Evolutionary conservation across 2,888 invertebrate genomes (phyloP).

Genomic region (Gasteruption jaculator): DNA sequence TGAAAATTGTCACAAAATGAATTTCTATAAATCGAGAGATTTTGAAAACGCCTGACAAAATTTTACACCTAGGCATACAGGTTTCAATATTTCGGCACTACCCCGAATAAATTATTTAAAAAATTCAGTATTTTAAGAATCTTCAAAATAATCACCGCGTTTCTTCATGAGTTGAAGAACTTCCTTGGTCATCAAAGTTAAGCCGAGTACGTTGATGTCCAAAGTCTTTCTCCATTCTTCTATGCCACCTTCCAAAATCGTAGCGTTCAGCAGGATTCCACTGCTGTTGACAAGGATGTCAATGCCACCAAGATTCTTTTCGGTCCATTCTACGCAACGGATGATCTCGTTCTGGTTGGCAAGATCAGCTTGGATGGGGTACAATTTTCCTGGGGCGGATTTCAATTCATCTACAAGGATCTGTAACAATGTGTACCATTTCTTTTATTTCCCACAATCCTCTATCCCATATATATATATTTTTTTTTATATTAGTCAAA

Average conservation of each 20-base stretch:
- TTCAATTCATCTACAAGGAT: conserved; percentile 28
- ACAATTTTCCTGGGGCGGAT: conserved; percentile 38
- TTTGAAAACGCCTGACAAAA: too few relatives aligned
- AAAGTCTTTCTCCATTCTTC: conserved; percentile 29
- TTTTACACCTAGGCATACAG: too few relatives aligned
- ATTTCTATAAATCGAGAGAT: too few relatives aligned
- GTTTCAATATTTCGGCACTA: too few relatives aligned
- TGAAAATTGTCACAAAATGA: too few relatives aligned
- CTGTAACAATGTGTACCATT: conserved; percentile 13
- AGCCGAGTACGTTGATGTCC: conserved; percentile 28
- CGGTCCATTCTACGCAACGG: conserved; percentile 54
- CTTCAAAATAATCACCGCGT: conserved; percentile 21
- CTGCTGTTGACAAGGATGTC: conserved; percentile 60
- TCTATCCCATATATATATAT: too few relatives aligned
- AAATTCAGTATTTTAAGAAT: too few relatives aligned
- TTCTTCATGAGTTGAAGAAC: conserved; percentile 29
- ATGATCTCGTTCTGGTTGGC: conserved; percentile 53
- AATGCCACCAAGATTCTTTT: conserved; percentile 53
- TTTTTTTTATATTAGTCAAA: too few relatives aligned
- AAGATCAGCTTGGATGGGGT: conserved; percentile 54
- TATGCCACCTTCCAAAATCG: conserved; percentile 25
- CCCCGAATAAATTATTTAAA: too few relatives aligned
- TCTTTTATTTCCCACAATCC: background rate
- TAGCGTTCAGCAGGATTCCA: conserved; percentile 42
- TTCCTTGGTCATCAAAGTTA: conserved; percentile 26